Evolutionary conservation across 2,888 invertebrate species (phyloP).

Genomic region (Diarsia brunnea): DNA sequence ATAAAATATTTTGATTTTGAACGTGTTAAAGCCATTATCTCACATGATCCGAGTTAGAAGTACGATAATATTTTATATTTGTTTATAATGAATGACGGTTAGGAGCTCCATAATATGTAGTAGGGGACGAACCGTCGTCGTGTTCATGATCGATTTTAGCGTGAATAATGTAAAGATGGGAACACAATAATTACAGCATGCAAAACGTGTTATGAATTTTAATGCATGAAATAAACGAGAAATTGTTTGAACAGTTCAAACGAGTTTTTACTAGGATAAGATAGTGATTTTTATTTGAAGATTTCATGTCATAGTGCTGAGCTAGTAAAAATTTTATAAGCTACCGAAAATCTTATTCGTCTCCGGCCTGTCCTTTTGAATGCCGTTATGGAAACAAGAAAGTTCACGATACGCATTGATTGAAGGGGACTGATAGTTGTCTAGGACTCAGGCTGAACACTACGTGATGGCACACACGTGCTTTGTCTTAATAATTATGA

Average conservation of each 20-base stretch:
- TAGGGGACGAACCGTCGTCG: background rate
- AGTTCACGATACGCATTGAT: background rate
- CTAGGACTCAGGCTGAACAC: background rate
- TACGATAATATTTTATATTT: background rate
- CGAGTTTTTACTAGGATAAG: background rate
- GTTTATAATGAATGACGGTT: background rate
- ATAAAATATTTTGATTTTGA: too few relatives aligned
- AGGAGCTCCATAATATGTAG: background rate
- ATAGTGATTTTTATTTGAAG: background rate
- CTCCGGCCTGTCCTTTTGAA: background rate
- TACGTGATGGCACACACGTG: background rate
- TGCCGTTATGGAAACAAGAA: background rate
- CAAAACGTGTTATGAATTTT: conserved; percentile 2
- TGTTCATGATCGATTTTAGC: background rate
- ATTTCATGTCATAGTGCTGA: background rate
- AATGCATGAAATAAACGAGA: background rate
- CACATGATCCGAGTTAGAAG: background rate
- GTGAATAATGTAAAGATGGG: background rate
- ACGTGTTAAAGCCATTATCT: too few relatives aligned
- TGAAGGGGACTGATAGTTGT: background rate
- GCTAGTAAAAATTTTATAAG: background rate
- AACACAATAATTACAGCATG: background rate
- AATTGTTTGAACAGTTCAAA: background rate
- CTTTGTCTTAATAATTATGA: background rate
- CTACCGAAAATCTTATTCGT: background rate